phyloP scores from a whole-genome alignment of 2,888 invertebrate species.

The Cephus sareptanus region DNA sequence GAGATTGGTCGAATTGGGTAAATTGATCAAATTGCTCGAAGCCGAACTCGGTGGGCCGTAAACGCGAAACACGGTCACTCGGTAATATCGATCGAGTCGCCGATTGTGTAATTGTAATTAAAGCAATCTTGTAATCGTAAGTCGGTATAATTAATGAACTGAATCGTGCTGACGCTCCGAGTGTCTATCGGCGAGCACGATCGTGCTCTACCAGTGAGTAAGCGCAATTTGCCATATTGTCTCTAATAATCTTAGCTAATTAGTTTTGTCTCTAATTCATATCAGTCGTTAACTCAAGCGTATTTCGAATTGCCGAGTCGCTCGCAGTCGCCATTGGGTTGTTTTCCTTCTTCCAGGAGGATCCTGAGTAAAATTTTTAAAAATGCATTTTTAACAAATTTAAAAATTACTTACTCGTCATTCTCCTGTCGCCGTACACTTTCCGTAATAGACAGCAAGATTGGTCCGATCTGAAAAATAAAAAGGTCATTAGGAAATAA shows the following conservation, averaged over 20 bases:
- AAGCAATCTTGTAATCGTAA: conserved; percentile 50
- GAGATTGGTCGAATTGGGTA: too few species aligned
- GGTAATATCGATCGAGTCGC: conserved; percentile 29
- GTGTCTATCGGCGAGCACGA: conserved; percentile 47
- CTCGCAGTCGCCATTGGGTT: too few species aligned
- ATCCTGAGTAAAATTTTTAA: too few species aligned
- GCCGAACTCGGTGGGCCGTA: not conserved
- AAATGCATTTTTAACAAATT: too few species aligned
- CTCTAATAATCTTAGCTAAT: conserved; percentile 50
- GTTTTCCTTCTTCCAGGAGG: too few species aligned
- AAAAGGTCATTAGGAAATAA: too few species aligned
- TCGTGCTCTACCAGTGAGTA: conserved; percentile 34
- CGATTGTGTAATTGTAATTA: conserved; percentile 56
- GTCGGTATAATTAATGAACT: conserved; percentile 56
- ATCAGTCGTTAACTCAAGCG: conserved; percentile 29
- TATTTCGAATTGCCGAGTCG: too few species aligned
- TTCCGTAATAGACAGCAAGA: too few species aligned
- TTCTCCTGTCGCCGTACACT: too few species aligned
- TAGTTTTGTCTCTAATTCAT: conserved; percentile 47
- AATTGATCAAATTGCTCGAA: not conserved
- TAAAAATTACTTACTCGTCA: too few species aligned
- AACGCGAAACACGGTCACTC: not conserved
- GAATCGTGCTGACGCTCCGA: conserved; percentile 53
- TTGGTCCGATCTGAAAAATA: too few species aligned
- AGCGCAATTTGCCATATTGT: conserved; percentile 56